phyloP scores from a whole-genome alignment of 2,797 vertebrate species.

The Liasis olivaceus region DNA sequence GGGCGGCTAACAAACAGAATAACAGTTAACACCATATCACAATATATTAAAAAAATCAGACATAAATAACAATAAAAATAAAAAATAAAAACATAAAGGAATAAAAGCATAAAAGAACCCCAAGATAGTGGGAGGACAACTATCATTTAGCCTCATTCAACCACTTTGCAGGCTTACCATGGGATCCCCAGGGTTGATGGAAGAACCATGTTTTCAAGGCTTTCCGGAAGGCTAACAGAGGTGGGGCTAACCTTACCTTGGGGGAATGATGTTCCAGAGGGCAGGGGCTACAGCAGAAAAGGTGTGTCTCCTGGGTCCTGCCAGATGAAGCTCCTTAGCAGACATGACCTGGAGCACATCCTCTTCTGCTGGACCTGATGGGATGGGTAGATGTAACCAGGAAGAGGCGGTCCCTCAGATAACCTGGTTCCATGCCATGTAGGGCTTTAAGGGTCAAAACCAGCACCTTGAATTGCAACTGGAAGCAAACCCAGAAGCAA shows the following conservation, averaged over 20 bases:
- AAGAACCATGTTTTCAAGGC: neutral
- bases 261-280: neutral
- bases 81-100: neutral
- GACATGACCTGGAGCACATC: neutral
- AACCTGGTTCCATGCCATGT: neutral
- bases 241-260: neutral
- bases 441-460: neutral
- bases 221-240: neutral
- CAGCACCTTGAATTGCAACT: neutral
- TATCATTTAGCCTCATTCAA: neutral
- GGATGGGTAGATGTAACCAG: neutral
- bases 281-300: neutral
- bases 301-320: neutral
- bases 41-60: neutral
- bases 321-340: neutral
- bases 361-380: neutral
- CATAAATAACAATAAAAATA: neutral
- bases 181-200: neutral
- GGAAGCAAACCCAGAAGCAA: neutral
- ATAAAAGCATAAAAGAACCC: neutral
- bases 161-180: neutral
- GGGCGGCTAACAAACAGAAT: neutral
- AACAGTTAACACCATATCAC: neutral
- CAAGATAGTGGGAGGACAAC: neutral
- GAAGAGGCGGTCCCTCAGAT: neutral